A percentile compares a stretch with the other conserved stretches of the same genome.
These are phyloP conservation scores for Eumerus sabulonum DNA, from an alignment of 2,888 invertebrate species.

Conservation along the genomic window DNA sequence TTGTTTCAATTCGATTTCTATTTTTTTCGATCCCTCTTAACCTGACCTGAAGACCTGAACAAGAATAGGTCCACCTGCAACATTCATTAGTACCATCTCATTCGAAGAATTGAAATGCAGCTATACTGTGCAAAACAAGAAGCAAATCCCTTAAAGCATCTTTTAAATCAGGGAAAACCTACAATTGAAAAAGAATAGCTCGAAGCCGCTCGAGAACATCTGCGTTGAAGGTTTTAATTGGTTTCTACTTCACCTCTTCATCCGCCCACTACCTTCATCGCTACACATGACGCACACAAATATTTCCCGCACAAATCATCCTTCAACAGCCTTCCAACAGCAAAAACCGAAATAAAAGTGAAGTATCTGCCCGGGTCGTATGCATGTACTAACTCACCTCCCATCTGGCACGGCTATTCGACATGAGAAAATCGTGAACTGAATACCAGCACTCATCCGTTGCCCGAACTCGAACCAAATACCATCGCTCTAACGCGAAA, in stretches of 20 bases:
- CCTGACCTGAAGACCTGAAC: too few relatives aligned
- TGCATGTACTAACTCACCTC: constrained; percentile 7
- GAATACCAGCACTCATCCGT: constrained; percentile 50
- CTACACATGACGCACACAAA: constrained; percentile 28
- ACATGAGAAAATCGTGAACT: constrained; percentile 30
- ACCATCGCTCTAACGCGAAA: constrained; percentile 24
- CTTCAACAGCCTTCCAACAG: background rate
- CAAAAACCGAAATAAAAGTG: constrained; percentile 9
- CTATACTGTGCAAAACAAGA: too few relatives aligned
- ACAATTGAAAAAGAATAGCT: too few relatives aligned
- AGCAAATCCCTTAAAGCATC: too few relatives aligned
- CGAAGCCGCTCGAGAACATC: too few relatives aligned
- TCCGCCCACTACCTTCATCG: background rate
- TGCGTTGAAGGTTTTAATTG: constrained; percentile 1
- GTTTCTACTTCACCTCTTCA: constrained; percentile 8
- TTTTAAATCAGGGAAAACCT: too few relatives aligned
- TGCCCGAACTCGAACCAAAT: constrained; percentile 35
- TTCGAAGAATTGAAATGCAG: too few relatives aligned
- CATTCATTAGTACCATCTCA: too few relatives aligned
- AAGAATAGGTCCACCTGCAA: too few relatives aligned
- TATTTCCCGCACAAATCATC: constrained; percentile 35
- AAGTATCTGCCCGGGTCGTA: background rate
- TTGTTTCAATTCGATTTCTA: too few relatives aligned
- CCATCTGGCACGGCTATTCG: constrained; percentile 8
- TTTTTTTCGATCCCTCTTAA: too few relatives aligned